Conservation (phyloP, 2,113 vertebrate genomes). For the Daphoenositta chrysoptera region DNA sequence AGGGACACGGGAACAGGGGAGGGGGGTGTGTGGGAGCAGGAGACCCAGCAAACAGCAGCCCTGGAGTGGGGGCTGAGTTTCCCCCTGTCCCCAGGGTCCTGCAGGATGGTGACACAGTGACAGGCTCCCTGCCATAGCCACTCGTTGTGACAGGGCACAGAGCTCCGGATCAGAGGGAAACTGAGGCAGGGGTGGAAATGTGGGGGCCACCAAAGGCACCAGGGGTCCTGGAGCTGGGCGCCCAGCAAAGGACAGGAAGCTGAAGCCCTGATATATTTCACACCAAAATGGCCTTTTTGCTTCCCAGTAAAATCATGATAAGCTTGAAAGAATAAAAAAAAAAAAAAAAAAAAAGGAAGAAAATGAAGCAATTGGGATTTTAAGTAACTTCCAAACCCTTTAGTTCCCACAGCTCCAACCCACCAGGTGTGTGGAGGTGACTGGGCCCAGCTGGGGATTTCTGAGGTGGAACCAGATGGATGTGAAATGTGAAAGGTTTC, state of each 20-base stretch:
- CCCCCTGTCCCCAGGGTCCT: not conserved
- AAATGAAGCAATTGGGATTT: not conserved
- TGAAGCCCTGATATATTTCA: not conserved
- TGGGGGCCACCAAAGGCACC: fast-evolving
- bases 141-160: fast-evolving
- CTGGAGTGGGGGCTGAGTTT: not conserved
- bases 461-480: not conserved
- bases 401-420: not conserved
- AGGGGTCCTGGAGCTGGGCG: not conserved
- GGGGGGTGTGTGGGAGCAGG: not conserved
- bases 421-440: not conserved
- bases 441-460: not conserved
- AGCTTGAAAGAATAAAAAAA: not conserved
- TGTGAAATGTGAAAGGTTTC: not conserved
- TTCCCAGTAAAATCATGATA: not conserved
- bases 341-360: not conserved
- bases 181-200: not conserved
- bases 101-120: not conserved
- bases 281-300: not conserved
- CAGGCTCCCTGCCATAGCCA: fast-evolving
- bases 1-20: fast-evolving
- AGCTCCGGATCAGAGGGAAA: not conserved
- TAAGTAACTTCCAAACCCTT: not conserved
- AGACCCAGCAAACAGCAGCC: not conserved
- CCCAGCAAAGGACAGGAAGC: not conserved